Percentiles rank a stretch among this genome's conserved stretches.
Evolutionary conservation across 2,797 vertebrate species (phyloP).

Genomic region (Adelosebastes latens): DNA sequence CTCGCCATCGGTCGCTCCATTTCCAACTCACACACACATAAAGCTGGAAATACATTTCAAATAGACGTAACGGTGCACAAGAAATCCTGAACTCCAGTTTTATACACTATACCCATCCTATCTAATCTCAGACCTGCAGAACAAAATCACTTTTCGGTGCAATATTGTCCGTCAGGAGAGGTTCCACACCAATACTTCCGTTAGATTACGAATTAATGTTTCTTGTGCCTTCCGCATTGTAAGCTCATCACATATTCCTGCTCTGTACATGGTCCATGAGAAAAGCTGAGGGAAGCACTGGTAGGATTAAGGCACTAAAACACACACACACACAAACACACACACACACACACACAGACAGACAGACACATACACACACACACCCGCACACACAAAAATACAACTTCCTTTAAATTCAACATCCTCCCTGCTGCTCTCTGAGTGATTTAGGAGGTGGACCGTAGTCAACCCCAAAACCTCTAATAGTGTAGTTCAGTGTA

Average conservation of each 20-base stretch:
- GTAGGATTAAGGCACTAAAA: conserved; percentile 67
- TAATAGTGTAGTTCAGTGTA: neutral
- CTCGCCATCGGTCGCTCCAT: conserved; percentile 24
- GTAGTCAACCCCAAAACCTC: neutral
- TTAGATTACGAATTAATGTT: conserved; percentile 62
- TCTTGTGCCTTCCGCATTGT: conserved; percentile 53
- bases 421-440: neutral
- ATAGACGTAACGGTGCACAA: conserved; percentile 28
- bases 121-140: conserved; percentile 54
- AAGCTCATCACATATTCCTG: conserved; percentile 64
- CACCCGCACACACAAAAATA: neutral
- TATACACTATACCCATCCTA: conserved; percentile 7
- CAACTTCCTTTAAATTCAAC: conserved; percentile 44
- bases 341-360: neutral
- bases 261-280: conserved; percentile 54
- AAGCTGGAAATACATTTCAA: conserved; percentile 47
- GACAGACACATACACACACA: neutral
- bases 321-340: conserved; percentile 17
- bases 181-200: conserved; percentile 54
- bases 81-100: conserved; percentile 42
- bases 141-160: conserved; percentile 54
- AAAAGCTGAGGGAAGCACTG: conserved; percentile 73
- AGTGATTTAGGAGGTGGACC: neutral
- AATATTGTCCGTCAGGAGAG: conserved; percentile 41
- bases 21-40: conserved; percentile 5